Conservation (phyloP, 2,888 invertebrate species). For the Helicoverpa assulta region DNA sequence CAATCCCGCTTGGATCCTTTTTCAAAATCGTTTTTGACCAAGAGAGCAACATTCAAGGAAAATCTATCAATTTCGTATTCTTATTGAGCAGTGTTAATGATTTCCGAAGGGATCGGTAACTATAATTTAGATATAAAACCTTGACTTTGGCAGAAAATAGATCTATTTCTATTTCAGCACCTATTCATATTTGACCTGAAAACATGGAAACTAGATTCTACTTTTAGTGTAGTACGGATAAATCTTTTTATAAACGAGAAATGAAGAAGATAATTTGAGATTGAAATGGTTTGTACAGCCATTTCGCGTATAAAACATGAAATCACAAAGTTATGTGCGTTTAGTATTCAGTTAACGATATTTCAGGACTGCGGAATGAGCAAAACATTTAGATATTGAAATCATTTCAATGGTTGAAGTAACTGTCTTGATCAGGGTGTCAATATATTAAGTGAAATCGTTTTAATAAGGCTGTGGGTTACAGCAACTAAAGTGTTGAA, state of each 20-base stretch:
- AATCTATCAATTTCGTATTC: conserved; percentile 44
- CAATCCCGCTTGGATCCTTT: conserved; percentile 20
- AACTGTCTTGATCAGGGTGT: neutral
- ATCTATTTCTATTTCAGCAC: conserved; percentile 47
- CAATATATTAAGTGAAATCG: too few species aligned
- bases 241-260: conserved; percentile 40
- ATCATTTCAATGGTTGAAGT: neutral
- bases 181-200: conserved; percentile 53
- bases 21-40: neutral
- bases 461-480: too few species aligned
- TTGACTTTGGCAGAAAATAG: conserved; percentile 55
- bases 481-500: too few species aligned
- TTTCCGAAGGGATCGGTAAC: conserved; percentile 24
- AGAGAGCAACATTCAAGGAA: conserved; percentile 13
- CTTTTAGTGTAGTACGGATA: conserved; percentile 43
- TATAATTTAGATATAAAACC: conserved; percentile 38
- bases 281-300: conserved; percentile 9
- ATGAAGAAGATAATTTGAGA: conserved; percentile 14
- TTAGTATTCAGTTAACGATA: neutral
- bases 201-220: conserved; percentile 48
- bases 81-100: conserved; percentile 13
- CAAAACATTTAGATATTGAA: neutral
- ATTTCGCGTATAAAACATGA: conserved; percentile 1
- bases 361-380: neutral
- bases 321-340: neutral